Conservation (phyloP, 2,888 invertebrate species). For the Caenorhabditis sp. region DNA sequence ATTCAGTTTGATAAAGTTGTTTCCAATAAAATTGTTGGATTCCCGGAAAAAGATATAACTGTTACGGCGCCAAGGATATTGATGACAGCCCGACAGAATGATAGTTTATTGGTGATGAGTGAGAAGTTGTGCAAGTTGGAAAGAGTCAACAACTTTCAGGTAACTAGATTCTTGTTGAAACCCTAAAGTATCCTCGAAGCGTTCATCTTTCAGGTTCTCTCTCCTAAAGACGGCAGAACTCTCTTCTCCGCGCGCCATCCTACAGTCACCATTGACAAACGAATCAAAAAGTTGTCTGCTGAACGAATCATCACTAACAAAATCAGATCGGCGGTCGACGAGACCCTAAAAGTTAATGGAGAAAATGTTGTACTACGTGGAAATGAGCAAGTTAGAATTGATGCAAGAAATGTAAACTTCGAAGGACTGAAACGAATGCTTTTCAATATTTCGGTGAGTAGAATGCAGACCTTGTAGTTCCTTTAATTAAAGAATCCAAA, state of each 20-base stretch:
- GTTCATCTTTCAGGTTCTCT: constrained; percentile 66
- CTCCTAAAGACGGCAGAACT: constrained; percentile 72
- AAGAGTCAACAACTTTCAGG: constrained; percentile 77
- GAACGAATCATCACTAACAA: constrained; percentile 67
- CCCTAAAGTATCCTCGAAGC: not conserved
- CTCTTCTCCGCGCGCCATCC: constrained; percentile 82
- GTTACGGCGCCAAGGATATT: constrained; percentile 77
- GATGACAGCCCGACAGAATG: constrained; percentile 73
- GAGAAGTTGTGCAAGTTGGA: constrained; percentile 79
- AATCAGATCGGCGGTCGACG: constrained; percentile 81
- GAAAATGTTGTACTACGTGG: constrained; percentile 80
- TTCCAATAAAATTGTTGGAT: constrained; percentile 78
- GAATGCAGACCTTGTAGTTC: too few relatives aligned
- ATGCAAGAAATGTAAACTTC: constrained; percentile 73
- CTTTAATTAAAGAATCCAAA: too few relatives aligned
- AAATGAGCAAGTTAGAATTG: constrained; percentile 80
- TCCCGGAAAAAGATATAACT: constrained; percentile 70
- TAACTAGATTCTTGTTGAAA: constrained; percentile 5
- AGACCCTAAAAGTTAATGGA: constrained; percentile 74
- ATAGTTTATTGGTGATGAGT: constrained; percentile 75
- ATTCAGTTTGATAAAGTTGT: constrained; percentile 80
- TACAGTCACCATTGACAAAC: constrained; percentile 77
- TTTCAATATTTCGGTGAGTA: constrained; percentile 80
- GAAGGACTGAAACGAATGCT: constrained; percentile 72
- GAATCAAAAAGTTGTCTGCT: constrained; percentile 75